Conservation (phyloP, 1,140 invertebrate genomes). For the Thaumetopoea pityocampa region DNA sequence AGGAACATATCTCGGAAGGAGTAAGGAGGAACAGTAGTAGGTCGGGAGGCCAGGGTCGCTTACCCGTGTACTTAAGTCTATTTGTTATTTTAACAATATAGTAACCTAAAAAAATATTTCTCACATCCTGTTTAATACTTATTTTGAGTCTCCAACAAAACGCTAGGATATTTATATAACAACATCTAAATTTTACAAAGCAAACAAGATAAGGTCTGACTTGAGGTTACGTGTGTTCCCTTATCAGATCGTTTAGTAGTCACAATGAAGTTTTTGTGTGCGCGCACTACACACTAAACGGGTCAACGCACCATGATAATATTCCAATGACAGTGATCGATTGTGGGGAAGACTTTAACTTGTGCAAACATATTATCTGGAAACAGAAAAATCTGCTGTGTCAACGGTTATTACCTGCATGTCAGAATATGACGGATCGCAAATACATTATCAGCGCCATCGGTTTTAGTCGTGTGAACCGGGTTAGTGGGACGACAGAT, state of each 20-base stretch:
- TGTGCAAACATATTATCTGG: slow-evolving; percentile 54
- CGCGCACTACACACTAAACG: slow-evolving; percentile 43
- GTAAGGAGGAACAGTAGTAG: no score
- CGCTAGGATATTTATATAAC: slow-evolving; percentile 21
- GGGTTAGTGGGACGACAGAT: slow-evolving; percentile 6
- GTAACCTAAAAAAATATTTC: slow-evolving; percentile 5
- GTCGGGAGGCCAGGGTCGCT: no score
- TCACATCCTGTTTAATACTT: slow-evolving; percentile 12
- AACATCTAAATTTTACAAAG: slow-evolving; percentile 30
- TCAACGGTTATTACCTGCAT: slow-evolving; percentile 45
- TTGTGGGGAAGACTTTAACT: slow-evolving; percentile 57
- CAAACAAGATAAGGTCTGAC: slow-evolving; percentile 50
- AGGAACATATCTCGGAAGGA: no score
- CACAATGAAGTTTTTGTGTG: slow-evolving; percentile 42
- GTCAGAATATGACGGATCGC: slow-evolving; percentile 50
- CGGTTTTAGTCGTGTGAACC: background rate
- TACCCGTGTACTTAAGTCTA: no score
- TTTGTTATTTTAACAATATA: no score
- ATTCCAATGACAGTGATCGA: slow-evolving; percentile 65
- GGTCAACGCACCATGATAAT: slow-evolving; percentile 66
- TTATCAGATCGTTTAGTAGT: slow-evolving; percentile 44
- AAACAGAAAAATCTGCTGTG: slow-evolving; percentile 48
- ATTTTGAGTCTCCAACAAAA: slow-evolving; percentile 16
- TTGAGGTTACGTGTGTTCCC: slow-evolving; percentile 30
- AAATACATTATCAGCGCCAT: slow-evolving; percentile 29